These are phyloP conservation scores for Leucophenga montana DNA, from an alignment of 2,888 invertebrate species.

Conservation along the genomic window DNA sequence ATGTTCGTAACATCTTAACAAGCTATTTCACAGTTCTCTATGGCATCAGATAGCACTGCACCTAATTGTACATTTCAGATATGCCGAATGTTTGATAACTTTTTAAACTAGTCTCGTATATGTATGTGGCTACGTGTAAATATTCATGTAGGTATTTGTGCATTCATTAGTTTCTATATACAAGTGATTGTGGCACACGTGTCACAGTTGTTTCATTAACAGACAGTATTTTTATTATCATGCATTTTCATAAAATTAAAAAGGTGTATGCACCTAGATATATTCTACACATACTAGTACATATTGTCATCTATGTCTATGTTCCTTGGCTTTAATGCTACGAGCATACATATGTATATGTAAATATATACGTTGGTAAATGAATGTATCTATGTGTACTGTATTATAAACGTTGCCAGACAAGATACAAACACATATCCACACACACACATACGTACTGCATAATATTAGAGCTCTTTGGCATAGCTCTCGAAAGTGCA, in stretches of 20 bases:
- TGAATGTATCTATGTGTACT: too few species aligned
- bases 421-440: too few species aligned
- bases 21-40: too few species aligned
- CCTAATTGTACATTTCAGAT: too few species aligned
- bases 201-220: conserved; percentile 13
- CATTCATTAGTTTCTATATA: neutral
- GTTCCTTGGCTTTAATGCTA: too few species aligned
- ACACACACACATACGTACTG: neutral
- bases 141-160: neutral
- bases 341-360: too few species aligned
- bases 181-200: neutral
- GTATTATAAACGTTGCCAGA: too few species aligned
- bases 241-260: conserved; percentile 18
- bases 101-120: neutral
- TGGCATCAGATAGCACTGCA: too few species aligned
- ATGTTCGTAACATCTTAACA: too few species aligned
- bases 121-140: too few species aligned
- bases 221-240: conserved; percentile 10
- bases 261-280: neutral
- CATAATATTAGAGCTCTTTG: neutral
- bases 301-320: conserved; percentile 1
- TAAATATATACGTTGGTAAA: too few species aligned
- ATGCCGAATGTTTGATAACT: too few species aligned
- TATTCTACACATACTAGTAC: neutral
- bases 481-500: neutral